Conservation (phyloP, 2,113 vertebrate genomes). For the Hepsetus odoe region DNA sequence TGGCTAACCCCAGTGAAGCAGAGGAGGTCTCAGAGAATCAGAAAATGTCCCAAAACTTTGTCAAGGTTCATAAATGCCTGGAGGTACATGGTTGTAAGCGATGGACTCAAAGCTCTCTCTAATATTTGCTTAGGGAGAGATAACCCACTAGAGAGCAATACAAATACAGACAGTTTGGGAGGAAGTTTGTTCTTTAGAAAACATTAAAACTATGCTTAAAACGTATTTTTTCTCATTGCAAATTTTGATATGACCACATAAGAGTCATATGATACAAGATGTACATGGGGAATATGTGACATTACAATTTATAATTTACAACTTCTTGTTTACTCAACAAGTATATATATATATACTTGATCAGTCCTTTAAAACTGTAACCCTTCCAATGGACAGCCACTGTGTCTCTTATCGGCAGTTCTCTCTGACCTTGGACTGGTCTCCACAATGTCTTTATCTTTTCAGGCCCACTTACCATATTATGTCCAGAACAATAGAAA, state of each 20-base stretch:
- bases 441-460: slow-evolving; percentile 15
- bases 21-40: not conserved
- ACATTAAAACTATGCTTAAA: no score
- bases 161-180: slow-evolving; percentile 11
- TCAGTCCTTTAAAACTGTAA: not conserved
- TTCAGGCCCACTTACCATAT: slow-evolving; percentile 14
- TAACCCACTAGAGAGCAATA: slow-evolving; percentile 13
- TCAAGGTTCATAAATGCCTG: not conserved
- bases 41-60: not conserved
- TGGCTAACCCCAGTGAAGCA: not conserved
- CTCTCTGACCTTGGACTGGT: slow-evolving; percentile 20
- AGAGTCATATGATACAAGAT: no score
- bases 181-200: not conserved
- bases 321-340: no score
- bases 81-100: not conserved
- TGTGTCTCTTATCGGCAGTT: slow-evolving; percentile 26
- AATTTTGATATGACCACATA: no score
- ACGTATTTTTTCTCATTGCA: no score
- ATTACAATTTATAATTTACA: no score
- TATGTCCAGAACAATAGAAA: slow-evolving; percentile 26
- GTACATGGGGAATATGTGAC: no score
- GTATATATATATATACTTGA: not conserved
- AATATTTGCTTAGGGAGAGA: slow-evolving; percentile 9
- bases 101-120: not conserved
- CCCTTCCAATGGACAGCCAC: not conserved